Evolutionary conservation across 1,140 invertebrate species (phyloP), one percentile per base, ranked within the genome.

Genomic region (Cydia amplana): DNA sequence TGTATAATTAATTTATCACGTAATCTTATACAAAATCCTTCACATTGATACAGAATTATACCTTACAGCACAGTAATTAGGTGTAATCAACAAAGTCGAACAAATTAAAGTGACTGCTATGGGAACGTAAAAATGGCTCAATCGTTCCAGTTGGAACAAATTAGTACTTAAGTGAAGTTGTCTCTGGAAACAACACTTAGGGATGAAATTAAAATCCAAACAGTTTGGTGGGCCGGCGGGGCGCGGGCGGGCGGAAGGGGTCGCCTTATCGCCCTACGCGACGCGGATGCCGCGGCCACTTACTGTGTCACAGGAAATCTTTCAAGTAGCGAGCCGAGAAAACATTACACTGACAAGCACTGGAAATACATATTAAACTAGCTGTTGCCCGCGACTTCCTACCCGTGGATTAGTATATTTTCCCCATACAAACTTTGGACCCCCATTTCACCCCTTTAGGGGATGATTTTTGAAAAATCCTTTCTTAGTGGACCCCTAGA

Each of bases 171-270:
- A 85, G 78, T 74, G 78, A 80, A 79, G 82, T 87, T 76, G 85
- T 90, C 88, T 90, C 86, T 85, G 82, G 83, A 75, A 85, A 90
- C 86, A 90, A 88, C 87, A 91, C 90, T 91, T 90, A 89, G 90
- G 81, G 77, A 80, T 87, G 82, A 90, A 91, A 91, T 91, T 90
- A 91, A 91, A 91, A 90, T 87, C 83, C 85, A 87, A 91, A 90
- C 87, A 85, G 87, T 86, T 83, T 82, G 79, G 84, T 25, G 75
- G 28, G 65, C 49, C 40, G 36, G 80, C 78, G 74, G 76, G 49
- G 60, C 25, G 78, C 75, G 74, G 79, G 76, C 25, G 79, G 79
- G 79, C 79, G 81, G 79, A 78, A 79, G 82, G 79, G 78, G 79
- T 64, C 81, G 85, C 81, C 88, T 90, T 91, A 91, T 91, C 88